phyloP scores from a whole-genome alignment of 1,140 invertebrate genomes.

The Tenebrio molitor region DNA sequence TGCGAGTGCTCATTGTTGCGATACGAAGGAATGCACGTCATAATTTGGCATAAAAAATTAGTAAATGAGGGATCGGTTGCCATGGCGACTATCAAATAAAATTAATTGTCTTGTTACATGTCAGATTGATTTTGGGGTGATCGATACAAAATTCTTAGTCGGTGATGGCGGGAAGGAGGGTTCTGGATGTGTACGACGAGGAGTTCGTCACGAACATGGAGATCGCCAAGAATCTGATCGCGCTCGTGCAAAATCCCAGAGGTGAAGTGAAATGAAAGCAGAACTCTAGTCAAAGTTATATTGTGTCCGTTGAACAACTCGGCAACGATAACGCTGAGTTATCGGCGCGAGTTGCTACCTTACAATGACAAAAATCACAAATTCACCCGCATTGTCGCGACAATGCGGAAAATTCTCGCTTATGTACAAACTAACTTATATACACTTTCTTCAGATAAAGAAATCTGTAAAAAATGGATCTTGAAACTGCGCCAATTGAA shows the following conservation, averaged over 20 bases:
- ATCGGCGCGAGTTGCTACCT: too few species aligned
- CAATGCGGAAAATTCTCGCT: background rate
- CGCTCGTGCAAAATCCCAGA: constrained; percentile 58
- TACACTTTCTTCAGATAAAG: constrained; percentile 59
- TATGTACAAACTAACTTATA: constrained; percentile 1
- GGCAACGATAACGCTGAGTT: too few species aligned
- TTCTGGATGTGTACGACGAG: constrained; percentile 63
- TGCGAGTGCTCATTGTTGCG: constrained; percentile 59
- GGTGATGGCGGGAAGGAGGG: constrained; percentile 1
- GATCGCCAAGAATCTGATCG: constrained; percentile 63
- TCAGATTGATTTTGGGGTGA: constrained; percentile 15
- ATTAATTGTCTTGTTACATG: constrained; percentile 22
- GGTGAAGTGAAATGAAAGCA: constrained; percentile 52
- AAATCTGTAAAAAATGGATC: constrained; percentile 66
- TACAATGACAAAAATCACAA: too few species aligned
- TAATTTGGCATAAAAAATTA: constrained; percentile 22
- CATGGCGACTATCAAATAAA: constrained; percentile 16
- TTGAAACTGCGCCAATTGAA: constrained; percentile 64
- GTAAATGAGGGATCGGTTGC: constrained; percentile 7
- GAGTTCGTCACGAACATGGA: constrained; percentile 64
- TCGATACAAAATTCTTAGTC: constrained; percentile 15
- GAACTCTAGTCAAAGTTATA: too few species aligned
- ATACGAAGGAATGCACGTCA: background rate
- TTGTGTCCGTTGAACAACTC: too few species aligned
- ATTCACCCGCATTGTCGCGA: background rate